phyloP scores from a whole-genome alignment of 1,140 invertebrate species.

The Aporrectodea caliginosa region DNA sequence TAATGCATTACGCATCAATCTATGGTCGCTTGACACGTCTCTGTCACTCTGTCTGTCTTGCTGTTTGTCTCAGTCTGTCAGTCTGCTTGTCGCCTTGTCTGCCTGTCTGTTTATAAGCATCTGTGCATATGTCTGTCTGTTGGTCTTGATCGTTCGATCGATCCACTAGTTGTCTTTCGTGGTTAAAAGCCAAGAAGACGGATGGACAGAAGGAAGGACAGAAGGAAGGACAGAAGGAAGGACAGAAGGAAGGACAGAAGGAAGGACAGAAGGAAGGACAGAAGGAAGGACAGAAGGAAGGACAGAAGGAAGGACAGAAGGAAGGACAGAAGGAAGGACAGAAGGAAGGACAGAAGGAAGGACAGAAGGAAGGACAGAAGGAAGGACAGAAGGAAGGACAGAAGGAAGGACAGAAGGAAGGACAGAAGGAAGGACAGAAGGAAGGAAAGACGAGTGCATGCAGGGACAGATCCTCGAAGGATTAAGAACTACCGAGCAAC shows the following conservation, averaged over 20 bases:
- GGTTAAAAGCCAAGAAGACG: too few species aligned
- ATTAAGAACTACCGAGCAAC: too few species aligned
- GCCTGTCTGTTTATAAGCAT: too few species aligned
- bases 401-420: background rate
- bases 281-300: background rate
- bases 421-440: constrained; percentile 1
- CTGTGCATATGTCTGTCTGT: too few species aligned
- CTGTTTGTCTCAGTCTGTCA: too few species aligned
- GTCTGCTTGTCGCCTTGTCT: too few species aligned
- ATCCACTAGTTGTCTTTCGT: too few species aligned
- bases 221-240: background rate
- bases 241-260: constrained; percentile 1
- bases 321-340: constrained; percentile 1
- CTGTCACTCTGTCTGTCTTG: too few species aligned
- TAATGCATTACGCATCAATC: too few species aligned
- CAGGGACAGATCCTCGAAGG: background rate
- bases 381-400: constrained; percentile 1
- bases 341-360: background rate
- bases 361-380: constrained; percentile 1
- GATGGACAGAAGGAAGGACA: constrained; percentile 4
- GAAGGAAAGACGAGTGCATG: background rate
- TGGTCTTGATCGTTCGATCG: too few species aligned
- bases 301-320: constrained; percentile 1
- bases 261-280: constrained; percentile 1
- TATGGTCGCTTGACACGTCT: too few species aligned